Conservation (phyloP, 2,113 vertebrate species). For the Cricetomys ansorgei region DNA sequence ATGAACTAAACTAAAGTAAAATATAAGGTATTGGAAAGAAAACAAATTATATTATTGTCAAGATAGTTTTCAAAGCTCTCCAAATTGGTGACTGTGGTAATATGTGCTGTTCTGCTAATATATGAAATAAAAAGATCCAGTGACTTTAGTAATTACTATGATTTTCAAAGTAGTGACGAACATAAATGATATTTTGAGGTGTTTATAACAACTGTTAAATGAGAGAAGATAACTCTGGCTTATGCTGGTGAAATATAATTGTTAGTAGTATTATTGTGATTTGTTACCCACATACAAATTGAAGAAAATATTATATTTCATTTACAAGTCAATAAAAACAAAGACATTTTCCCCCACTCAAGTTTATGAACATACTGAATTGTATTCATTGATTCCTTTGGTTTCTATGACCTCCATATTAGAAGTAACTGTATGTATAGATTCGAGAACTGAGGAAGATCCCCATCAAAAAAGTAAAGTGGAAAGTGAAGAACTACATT, state of each 20-base stretch:
- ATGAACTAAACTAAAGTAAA: not conserved
- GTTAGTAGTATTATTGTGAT: not conserved
- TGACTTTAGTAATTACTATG: not conserved
- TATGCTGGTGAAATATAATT: not conserved
- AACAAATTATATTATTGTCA: not conserved
- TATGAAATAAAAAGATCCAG: not conserved
- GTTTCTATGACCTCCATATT: not conserved
- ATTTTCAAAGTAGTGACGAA: not conserved
- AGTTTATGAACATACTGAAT: not conserved
- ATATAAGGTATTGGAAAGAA: not conserved
- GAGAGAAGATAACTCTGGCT: not conserved
- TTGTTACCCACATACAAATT: not conserved
- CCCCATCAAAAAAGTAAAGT: not conserved
- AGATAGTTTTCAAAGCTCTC: constrained; percentile 8
- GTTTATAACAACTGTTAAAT: not conserved
- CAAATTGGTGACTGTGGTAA: not conserved
- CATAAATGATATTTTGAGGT: not conserved
- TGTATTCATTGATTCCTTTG: not conserved
- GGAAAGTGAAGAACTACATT: not conserved
- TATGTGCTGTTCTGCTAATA: not conserved
- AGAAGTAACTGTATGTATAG: not conserved
- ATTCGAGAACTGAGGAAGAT: not conserved
- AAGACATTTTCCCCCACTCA: not conserved
- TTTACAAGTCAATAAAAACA: not conserved
- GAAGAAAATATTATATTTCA: constrained; percentile 10